Conservation (phyloP, 1,140 invertebrate species). For the Lucilia cuprina region DNA sequence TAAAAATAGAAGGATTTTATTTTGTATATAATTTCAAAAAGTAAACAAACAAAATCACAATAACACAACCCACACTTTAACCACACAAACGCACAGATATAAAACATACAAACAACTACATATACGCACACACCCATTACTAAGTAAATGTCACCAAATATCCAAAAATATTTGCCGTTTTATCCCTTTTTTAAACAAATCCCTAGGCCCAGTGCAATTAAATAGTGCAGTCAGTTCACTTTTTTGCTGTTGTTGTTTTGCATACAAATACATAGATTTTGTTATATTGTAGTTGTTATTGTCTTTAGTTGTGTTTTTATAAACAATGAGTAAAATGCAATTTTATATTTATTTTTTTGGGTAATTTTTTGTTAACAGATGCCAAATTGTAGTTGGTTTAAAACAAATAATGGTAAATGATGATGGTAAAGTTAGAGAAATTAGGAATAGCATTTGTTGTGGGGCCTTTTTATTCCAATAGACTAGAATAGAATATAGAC, state of each 20-base stretch:
- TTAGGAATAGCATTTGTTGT: background rate
- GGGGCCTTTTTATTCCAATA: background rate
- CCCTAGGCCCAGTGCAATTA: background rate
- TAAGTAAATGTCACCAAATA: slow-evolving; percentile 9
- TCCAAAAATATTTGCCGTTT: background rate
- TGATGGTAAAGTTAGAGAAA: background rate
- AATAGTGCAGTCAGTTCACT: slow-evolving; percentile 15
- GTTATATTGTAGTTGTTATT: background rate
- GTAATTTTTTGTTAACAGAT: slow-evolving; percentile 21
- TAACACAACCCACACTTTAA: background rate
- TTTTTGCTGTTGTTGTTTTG: background rate
- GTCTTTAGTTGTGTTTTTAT: background rate
- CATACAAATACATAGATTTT: background rate
- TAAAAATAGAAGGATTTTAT: too few species aligned
- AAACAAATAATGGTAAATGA: slow-evolving; percentile 32
- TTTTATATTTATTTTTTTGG: background rate
- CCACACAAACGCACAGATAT: background rate
- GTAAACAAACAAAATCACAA: background rate
- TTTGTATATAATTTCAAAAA: background rate
- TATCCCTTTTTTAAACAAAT: background rate
- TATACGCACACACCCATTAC: background rate
- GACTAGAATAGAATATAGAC: too few species aligned
- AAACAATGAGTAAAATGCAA: background rate
- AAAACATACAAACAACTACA: background rate
- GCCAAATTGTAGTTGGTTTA: slow-evolving; percentile 32